Evolutionary conservation across 2,888 invertebrate genomes (phyloP).

Genomic region (Tipula unca): DNA sequence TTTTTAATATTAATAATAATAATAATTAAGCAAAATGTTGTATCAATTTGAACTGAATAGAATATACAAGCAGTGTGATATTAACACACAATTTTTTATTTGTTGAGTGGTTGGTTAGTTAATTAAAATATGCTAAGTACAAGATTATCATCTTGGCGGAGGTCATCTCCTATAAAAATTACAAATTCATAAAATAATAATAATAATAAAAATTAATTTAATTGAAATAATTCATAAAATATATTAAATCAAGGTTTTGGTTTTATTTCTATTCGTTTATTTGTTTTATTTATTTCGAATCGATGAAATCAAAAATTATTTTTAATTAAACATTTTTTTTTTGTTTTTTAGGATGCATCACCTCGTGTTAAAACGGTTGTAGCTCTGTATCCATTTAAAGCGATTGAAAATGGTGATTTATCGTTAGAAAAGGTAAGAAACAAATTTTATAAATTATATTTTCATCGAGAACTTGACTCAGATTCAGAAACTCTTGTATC

Average conservation of each 20-base stretch:
- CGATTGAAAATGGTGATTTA: constrained; percentile 80
- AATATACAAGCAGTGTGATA: no score
- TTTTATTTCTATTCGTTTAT: not conserved
- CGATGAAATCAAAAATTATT: not conserved
- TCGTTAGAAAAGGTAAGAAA: constrained; percentile 70
- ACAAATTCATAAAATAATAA: not conserved
- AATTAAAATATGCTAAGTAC: not conserved
- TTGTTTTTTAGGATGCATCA: constrained; percentile 51
- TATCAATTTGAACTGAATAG: not conserved
- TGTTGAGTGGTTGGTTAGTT: not conserved
- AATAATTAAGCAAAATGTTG: not conserved
- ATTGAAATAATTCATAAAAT: not conserved
- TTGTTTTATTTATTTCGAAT: not conserved
- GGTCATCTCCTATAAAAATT: not conserved
- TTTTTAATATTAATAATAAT: not conserved
- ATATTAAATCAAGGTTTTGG: not conserved
- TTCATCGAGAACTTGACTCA: not conserved
- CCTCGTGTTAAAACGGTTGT: constrained; percentile 71
- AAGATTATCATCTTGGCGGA: not conserved
- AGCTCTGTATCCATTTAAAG: constrained; percentile 83
- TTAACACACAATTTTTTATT: no score
- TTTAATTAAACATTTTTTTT: constrained; percentile 19
- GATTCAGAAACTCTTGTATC: no score
- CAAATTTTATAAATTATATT: not conserved
- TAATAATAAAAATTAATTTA: not conserved